Evolutionary conservation across 2,888 invertebrate species (phyloP).

Genomic region (Bimastos eiseni): DNA sequence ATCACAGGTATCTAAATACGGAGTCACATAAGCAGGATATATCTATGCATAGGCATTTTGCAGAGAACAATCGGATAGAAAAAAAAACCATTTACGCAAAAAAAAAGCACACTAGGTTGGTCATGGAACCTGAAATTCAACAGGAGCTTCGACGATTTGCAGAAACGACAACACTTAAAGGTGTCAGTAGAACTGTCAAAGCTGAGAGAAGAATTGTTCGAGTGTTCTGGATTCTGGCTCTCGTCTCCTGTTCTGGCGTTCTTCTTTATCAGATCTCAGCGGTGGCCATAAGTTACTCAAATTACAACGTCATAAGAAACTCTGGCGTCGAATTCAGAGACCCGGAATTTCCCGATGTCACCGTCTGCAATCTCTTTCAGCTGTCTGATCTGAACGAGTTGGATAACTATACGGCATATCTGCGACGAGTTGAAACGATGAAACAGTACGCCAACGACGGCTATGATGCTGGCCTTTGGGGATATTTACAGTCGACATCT

Average conservation of each 20-base stretch:
- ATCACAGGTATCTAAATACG: too few species aligned
- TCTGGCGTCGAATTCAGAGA: not conserved
- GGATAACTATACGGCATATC: not conserved
- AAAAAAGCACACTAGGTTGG: too few species aligned
- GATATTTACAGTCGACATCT: not conserved
- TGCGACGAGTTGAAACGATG: not conserved
- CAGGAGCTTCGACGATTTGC: slow-evolving; percentile 18
- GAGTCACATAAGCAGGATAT: too few species aligned
- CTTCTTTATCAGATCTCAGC: not conserved
- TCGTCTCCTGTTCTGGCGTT: not conserved
- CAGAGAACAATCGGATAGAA: too few species aligned
- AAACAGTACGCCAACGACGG: not conserved
- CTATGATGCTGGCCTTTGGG: not conserved
- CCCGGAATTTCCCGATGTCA: slow-evolving; percentile 3
- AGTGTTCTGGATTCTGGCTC: not conserved
- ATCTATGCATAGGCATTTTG: too few species aligned
- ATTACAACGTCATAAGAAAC: not conserved
- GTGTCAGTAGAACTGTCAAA: not conserved
- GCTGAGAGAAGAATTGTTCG: not conserved
- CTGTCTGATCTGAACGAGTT: not conserved
- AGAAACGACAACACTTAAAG: slow-evolving; percentile 9
- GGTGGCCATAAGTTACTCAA: not conserved
- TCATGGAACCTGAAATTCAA: not conserved
- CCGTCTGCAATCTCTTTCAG: slow-evolving; percentile 18
- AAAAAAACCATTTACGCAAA: too few species aligned